Evolutionary conservation across 1,140 invertebrate species (phyloP), one percentile per base, ranked within the genome.

Genomic region (Zaprionus kolodkinae): DNA sequence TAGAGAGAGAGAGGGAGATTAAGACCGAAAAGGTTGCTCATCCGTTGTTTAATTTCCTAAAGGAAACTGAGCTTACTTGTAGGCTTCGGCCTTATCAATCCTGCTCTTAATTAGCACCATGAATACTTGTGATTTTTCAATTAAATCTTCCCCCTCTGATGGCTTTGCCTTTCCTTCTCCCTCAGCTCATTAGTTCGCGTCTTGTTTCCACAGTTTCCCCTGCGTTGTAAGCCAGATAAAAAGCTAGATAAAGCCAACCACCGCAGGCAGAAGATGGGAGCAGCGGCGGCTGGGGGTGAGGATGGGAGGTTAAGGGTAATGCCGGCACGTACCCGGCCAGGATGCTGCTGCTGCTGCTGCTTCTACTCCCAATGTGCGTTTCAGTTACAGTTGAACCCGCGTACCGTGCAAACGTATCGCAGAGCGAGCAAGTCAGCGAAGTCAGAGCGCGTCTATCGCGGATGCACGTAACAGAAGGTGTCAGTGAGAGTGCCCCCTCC

Each of bases 321-420:
- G 45, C 7, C 13, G 43, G 43, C n/a, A 7, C n/a, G 43, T 15
- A n/a, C 6, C 15, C 11, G 38, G 13, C 38, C 45, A 50, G 17
- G 45, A 11, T 50, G 15, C 45, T 50, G 45, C 45, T 10, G 45
- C 10, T 50, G 15, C 45, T 50, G 45, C 45, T 10, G 45, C 36
- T 13, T 4, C 13, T 43, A 13, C 27, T 72, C 50, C 40, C 55
- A 50, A 50, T 77, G 66, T 77, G 66, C 69, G 65, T 81, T 63
- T 88, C 81, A 88, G 85, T 88, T 48, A 81, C 65, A 81, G 71
- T 79, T 81, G 61, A 74, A 68, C 78, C 56, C 62, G 78, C 81
- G 72, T 75, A 13, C 43, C 65, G 85, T 72, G 55, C 85, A 64
- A 75, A 63, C 45, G 45, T 50, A 17, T 50, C 45, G 45, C 17